phyloP scores from a whole-genome alignment of 2,888 invertebrate genomes.

The Sarcophaga carnaria region DNA sequence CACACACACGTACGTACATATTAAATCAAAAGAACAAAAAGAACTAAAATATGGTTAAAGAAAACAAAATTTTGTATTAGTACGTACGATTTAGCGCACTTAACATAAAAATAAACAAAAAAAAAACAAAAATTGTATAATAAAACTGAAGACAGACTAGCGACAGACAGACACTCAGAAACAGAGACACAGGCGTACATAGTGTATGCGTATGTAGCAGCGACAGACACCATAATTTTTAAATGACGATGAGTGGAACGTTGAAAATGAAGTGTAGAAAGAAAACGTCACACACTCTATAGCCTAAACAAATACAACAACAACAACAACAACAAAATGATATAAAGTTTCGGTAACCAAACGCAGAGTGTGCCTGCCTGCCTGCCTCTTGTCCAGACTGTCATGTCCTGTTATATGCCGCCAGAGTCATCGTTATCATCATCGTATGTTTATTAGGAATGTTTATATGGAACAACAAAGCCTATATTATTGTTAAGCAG shows the following conservation, averaged over 20 bases:
- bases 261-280: conserved; percentile 61
- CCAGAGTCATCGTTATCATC: neutral
- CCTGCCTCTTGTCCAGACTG: too few species aligned
- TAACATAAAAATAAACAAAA: neutral
- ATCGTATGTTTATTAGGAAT: neutral
- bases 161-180: conserved; percentile 19
- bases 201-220: neutral
- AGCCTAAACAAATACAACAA: neutral
- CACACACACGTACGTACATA: too few species aligned
- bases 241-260: conserved; percentile 50
- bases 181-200: conserved; percentile 4
- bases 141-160: neutral
- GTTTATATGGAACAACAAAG: neutral
- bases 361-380: neutral
- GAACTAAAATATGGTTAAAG: neutral
- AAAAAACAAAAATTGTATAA: neutral
- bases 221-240: conserved; percentile 58
- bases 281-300: conserved; percentile 37
- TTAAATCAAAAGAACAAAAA: neutral
- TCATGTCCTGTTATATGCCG: too few species aligned
- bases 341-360: neutral
- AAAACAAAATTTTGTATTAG: neutral
- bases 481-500: neutral
- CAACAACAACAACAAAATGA: neutral
- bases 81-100: neutral